These are phyloP conservation scores for Ormia ochracea DNA, from an alignment of 2,888 invertebrate genomes.

Conservation along the genomic window DNA sequence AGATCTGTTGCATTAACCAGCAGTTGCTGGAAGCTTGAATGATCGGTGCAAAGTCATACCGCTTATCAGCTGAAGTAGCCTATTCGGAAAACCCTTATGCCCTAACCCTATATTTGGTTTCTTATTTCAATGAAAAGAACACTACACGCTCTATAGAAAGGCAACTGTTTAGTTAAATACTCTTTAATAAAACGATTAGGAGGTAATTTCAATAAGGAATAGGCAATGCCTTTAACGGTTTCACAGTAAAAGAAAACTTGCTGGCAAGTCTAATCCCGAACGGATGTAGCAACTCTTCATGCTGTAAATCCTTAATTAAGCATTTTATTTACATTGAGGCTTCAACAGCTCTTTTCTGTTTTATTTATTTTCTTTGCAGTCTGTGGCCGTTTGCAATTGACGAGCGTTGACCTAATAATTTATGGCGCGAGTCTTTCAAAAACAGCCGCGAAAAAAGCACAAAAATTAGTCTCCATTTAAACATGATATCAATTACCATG, in stretches of 20 bases:
- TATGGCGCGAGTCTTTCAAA: slow-evolving; percentile 37
- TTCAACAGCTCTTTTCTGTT: slow-evolving; percentile 24
- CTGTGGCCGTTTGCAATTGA: slow-evolving; percentile 34
- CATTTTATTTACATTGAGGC: slow-evolving; percentile 40
- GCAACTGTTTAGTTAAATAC: no score
- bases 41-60: no score
- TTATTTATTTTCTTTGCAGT: neutral
- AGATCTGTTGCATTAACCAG: neutral
- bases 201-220: no score
- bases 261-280: neutral
- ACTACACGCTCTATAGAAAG: no score
- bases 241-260: neutral
- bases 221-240: no score
- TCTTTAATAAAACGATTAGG: no score
- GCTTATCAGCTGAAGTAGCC: no score
- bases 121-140: no score
- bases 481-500: slow-evolving; percentile 58
- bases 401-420: slow-evolving; percentile 61
- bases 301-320: slow-evolving; percentile 52
- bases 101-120: no score
- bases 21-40: no score
- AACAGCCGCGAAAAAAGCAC: neutral
- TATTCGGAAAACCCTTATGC: no score
- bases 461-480: slow-evolving; percentile 50
- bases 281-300: neutral